phyloP scores from a whole-genome alignment of 2,888 invertebrate species.

The Drosophila longiperda region DNA sequence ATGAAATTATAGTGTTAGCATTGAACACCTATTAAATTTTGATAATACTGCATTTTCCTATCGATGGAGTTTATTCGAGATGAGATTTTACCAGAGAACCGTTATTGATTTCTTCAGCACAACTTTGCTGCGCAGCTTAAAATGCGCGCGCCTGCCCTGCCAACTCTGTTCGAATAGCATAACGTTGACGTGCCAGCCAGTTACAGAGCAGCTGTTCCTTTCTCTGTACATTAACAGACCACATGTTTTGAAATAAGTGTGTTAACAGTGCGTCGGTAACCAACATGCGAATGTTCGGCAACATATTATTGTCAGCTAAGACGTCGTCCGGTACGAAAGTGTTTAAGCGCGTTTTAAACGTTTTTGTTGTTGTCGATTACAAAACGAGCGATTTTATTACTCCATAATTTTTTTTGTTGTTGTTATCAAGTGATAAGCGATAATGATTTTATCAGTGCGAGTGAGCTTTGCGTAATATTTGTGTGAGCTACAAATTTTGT shows the following conservation, averaged over 20 bases:
- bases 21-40: conserved; percentile 21
- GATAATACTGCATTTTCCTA: conserved; percentile 43
- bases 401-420: conserved; percentile 24
- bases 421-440: conserved; percentile 40
- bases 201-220: background rate
- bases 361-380: background rate
- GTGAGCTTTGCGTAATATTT: conserved; percentile 30
- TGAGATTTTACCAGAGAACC: conserved; percentile 14
- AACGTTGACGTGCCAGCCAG: conserved; percentile 3
- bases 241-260: background rate
- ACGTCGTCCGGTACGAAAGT: conserved; percentile 2
- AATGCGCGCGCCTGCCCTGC: conserved; percentile 36
- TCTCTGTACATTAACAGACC: conserved; percentile 3
- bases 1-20: background rate
- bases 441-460: conserved; percentile 17
- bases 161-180: conserved; percentile 5
- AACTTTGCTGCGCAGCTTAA: conserved; percentile 46
- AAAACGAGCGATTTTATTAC: background rate
- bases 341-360: background rate
- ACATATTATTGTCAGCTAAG: conserved; percentile 5
- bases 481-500: background rate
- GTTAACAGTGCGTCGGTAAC: conserved; percentile 2
- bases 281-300: background rate
- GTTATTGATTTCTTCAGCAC: conserved; percentile 50
- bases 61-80: conserved; percentile 3